Base-by-base conservation (phyloP, 2,797 vertebrate species). In the Vipera ursinii region DNA sequence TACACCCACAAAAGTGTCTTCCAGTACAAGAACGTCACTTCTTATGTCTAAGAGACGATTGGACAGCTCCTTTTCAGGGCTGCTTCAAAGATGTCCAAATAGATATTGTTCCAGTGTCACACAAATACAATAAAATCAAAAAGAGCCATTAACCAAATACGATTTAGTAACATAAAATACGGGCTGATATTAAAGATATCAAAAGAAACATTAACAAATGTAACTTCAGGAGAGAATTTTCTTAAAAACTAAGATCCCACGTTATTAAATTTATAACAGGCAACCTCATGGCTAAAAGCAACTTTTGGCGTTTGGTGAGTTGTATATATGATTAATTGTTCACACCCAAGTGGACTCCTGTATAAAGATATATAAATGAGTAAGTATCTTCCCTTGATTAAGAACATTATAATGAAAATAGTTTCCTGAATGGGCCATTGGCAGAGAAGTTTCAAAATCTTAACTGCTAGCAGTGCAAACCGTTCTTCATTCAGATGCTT, bases 191-290 rank as follows among this genome's bases (percentile, higher is more conserved):
- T 87, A 87, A 55, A 32, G 48, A 57, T 87, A 87, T 17, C 38
- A 73, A 94, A 92, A 28, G 95, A 61, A 92, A 93, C 63, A 93
- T 91, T 93, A 92, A 24, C 91, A 78, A 82, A 91, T 14, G 65
- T n/a, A 94, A 65, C 86, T 93, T 91, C n/a, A 94, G 86, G 82
- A 89, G 93, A 96, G 87, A 87, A 93, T 92, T 92, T 92, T 95
- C 91, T 96, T 56, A 93, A 96, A 96, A 96, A 93, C 59, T 92
- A 88, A 92, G 82, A 93, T 91, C 44, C 91, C 91, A 93, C 91
- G 93, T 91, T 51, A 63, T 89, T 51, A 93, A 89, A 90, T 73
- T 38, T 8, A 17, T 73, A 82, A 48, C 7, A 88, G 15, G 85
- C 24, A 65, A 7, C 0, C 59, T 13, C 13, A 22, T 1, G 60